These are phyloP conservation scores for Plusia festucae DNA, from an alignment of 2,888 invertebrate species.

Conservation along the genomic window DNA sequence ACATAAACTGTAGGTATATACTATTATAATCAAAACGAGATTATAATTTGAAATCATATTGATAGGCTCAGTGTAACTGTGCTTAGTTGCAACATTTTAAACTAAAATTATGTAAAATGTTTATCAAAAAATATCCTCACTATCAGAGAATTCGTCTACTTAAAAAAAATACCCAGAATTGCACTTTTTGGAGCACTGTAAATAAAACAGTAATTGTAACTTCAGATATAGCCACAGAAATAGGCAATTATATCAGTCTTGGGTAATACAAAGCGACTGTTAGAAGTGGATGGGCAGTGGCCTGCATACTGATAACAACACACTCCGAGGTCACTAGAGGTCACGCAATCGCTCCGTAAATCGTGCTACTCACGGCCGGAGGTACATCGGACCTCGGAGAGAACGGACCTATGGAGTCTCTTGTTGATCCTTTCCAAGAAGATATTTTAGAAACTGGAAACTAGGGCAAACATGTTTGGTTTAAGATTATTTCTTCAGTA, in stretches of 20 bases:
- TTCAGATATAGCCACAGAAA: not conserved
- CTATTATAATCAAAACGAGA: too few species aligned
- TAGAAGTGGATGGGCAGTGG: constrained; percentile 4
- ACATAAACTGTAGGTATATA: too few species aligned
- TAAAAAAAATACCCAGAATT: not conserved
- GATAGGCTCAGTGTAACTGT: too few species aligned
- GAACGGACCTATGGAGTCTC: not conserved
- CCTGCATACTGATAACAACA: constrained; percentile 5
- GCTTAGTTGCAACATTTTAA: too few species aligned
- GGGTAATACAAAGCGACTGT: constrained; percentile 5
- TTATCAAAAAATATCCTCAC: too few species aligned
- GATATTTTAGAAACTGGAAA: not conserved
- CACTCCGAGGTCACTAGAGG: not conserved
- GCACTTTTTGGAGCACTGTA: not conserved
- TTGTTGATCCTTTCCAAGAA: not conserved
- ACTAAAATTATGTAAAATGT: too few species aligned
- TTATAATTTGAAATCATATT: too few species aligned
- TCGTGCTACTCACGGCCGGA: constrained; percentile 5
- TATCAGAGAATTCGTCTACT: too few species aligned
- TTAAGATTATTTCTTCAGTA: too few species aligned
- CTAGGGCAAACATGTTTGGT: too few species aligned
- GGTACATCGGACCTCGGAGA: constrained; percentile 2
- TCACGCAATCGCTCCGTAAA: constrained; percentile 8
- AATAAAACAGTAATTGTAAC: not conserved
- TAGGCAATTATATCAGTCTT: constrained; percentile 4